These are phyloP conservation scores for Acanthosepion pharaonis DNA, from an alignment of 2,888 invertebrate genomes.

Conservation along the genomic window DNA sequence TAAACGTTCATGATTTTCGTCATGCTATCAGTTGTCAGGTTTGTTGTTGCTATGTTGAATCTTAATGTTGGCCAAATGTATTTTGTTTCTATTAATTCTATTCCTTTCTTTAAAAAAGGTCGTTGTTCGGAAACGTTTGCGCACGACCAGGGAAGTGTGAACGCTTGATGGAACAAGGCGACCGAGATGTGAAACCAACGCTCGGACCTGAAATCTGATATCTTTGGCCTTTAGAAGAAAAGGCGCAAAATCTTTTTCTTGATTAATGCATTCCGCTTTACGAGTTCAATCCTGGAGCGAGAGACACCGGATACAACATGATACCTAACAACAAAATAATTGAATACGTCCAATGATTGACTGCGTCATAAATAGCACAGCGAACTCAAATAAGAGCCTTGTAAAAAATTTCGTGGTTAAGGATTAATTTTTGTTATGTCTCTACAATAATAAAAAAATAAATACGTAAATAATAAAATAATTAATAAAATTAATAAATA, in stretches of 20 bases:
- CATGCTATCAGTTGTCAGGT: too few species aligned
- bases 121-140: too few species aligned
- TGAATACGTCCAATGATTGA: neutral
- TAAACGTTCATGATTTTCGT: too few species aligned
- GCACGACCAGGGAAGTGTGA: neutral
- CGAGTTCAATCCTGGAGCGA: neutral
- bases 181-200: neutral
- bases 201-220: neutral
- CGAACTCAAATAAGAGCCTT: neutral
- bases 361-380: neutral
- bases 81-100: too few species aligned
- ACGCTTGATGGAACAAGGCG: neutral
- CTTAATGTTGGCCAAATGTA: too few species aligned
- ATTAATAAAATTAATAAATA: too few species aligned
- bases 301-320: neutral
- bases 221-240: neutral
- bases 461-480: neutral
- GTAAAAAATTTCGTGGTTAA: neutral
- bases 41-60: too few species aligned
- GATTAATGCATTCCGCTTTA: neutral
- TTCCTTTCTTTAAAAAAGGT: too few species aligned
- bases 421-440: neutral
- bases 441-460: neutral
- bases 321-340: neutral
- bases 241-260: neutral